A percentile compares a stretch with the other conserved stretches of the same genome.
Evolutionary conservation across 2,888 invertebrate species (phyloP).

Genomic region (Seladonia tumulorum): DNA sequence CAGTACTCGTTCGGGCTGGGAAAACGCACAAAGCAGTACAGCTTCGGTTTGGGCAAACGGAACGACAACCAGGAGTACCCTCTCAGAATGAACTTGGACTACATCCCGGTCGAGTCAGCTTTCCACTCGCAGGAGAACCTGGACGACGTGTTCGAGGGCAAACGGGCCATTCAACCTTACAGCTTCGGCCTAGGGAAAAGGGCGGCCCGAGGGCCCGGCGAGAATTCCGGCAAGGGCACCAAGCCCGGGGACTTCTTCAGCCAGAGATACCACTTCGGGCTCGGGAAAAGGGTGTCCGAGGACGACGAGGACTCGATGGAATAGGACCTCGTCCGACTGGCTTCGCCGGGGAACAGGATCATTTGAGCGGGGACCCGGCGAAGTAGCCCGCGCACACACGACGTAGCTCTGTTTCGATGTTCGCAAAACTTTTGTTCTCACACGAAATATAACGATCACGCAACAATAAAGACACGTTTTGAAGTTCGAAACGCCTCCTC

Average conservation of each 20-base stretch:
- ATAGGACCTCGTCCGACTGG: conserved; percentile 42
- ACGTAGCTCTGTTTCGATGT: conserved; percentile 58
- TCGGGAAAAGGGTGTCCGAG: conserved; percentile 74
- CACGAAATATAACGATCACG: conserved; percentile 74
- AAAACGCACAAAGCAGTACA: conserved; percentile 86
- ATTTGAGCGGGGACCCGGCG: not conserved
- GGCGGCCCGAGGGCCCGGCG: conserved; percentile 71
- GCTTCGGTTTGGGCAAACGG: conserved; percentile 87
- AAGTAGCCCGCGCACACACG: conserved; percentile 19
- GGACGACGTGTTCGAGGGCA: conserved; percentile 84
- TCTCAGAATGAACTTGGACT: conserved; percentile 59
- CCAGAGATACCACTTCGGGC: conserved; percentile 74
- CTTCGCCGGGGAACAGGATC: conserved; percentile 6
- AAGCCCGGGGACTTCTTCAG: conserved; percentile 57
- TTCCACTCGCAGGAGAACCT: conserved; percentile 83
- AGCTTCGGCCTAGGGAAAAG: conserved; percentile 87
- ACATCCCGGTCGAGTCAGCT: conserved; percentile 79
- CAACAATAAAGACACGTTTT: conserved; percentile 52
- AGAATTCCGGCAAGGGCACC: conserved; percentile 60
- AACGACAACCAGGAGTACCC: conserved; percentile 57
- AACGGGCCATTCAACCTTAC: conserved; percentile 86
- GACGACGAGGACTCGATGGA: conserved; percentile 67
- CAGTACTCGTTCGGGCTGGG: conserved; percentile 90
- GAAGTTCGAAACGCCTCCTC: conserved; percentile 40
- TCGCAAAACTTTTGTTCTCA: conserved; percentile 78